Evolutionary conservation across 2,797 vertebrate species (phyloP), one percentile per base, ranked within the genome.

Genomic region (Lagocephalus sceleratus): DNA sequence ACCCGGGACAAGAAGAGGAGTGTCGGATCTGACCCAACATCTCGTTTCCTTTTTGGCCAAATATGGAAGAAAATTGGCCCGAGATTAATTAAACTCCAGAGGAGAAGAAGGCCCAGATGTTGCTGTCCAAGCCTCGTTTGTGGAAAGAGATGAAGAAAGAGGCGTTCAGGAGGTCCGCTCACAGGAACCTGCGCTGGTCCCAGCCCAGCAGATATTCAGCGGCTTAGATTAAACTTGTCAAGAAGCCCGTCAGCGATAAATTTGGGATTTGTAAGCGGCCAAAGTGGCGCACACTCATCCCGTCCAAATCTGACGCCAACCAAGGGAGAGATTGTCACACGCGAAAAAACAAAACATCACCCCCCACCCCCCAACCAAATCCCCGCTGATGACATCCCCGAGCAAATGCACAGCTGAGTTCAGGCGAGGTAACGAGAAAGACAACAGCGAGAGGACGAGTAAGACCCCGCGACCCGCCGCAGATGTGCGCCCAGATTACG

Each of bases 401-500:
- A 59, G 54, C 63, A 68, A 75, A 79, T 68, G 54, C 73, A 57
- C 51, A 62, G 23, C 8, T 3, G 59, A 82, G 74, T 75, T 52
- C 68, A 82, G 63, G 38, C 54, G 21, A 54, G 66, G 66, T 55
- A 60, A 74, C 52, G 41, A 51, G 61, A 71, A 56, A 72, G 69
- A 76, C 60, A 63, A 54, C 58, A 71, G 75, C 44, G 17, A 71
- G 49, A 48, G 67, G 39, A 66, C 32, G 70, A 72, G 25, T 10
- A 54, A 59, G 65, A 57, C 71, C 77, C 68, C 8, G 50, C 86
- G 86, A 89, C 78, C 88, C 41, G 57, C 63, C 56, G 50, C 86
- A 89, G 86, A 88, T 89, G 87, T 79, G 75, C 46, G 20, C 51
- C 54, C 68, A 83, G 85, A 85, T 90, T 87, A 88, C 71, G 79